Evolutionary conservation across 2,113 vertebrate species (phyloP).

Genomic region (Mobula birostris): DNA sequence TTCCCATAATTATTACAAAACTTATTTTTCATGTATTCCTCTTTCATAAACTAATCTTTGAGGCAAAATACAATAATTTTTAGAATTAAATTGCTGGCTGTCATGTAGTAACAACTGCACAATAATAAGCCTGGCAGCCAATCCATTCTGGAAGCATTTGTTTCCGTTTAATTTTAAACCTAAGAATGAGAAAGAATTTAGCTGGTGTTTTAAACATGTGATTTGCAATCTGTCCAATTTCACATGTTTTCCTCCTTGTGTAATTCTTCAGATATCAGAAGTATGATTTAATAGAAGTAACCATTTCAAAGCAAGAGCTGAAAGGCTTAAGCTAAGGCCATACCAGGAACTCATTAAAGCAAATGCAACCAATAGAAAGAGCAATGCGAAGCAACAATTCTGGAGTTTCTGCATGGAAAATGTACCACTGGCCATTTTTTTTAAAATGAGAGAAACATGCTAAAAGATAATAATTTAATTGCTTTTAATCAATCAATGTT

Average conservation of each 20-base stretch:
- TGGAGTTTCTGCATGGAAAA: neutral
- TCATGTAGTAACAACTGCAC: neutral
- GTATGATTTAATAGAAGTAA: neutral
- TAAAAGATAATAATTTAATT: neutral
- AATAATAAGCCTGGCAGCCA: neutral
- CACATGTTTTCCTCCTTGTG: neutral
- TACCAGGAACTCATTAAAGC: neutral
- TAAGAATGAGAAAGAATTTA: neutral
- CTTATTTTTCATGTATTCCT: neutral
- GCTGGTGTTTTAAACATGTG: constrained; percentile 8
- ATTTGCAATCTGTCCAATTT: constrained; percentile 18
- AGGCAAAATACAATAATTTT: neutral
- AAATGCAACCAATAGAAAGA: neutral
- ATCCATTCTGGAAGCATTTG: neutral
- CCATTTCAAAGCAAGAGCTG: neutral
- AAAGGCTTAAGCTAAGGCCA: neutral
- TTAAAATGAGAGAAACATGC: neutral
- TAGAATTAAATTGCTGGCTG: neutral
- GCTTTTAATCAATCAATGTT: neutral
- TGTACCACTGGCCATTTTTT: neutral
- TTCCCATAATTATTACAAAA: neutral
- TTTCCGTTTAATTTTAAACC: neutral
- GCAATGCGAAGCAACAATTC: neutral
- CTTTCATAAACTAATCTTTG: neutral
- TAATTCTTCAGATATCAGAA: neutral